These are phyloP conservation scores for Aspidoscelis tigris DNA, from an alignment of 2,113 vertebrate species.

Conservation along the genomic window DNA sequence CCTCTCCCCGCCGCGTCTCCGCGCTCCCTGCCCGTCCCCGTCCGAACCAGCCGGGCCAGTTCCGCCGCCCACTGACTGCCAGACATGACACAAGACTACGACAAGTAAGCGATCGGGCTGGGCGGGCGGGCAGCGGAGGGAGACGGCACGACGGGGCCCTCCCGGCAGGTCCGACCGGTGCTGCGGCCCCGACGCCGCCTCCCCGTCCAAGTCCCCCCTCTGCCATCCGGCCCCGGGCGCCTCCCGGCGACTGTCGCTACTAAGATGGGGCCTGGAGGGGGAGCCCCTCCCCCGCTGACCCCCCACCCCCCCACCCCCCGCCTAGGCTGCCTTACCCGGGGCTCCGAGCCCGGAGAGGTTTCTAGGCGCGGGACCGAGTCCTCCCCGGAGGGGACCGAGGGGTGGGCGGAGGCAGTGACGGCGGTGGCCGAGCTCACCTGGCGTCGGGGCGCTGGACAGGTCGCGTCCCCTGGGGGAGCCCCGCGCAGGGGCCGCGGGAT, in stretches of 20 bases:
- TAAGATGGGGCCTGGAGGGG: not conserved
- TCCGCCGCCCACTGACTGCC: slow-evolving; percentile 80
- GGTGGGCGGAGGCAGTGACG: not conserved
- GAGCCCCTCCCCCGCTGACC: not conserved
- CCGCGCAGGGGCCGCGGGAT: too few species aligned
- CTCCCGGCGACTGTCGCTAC: too few species aligned
- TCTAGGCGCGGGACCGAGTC: too few species aligned
- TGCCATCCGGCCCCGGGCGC: not conserved
- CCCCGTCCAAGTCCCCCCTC: not conserved
- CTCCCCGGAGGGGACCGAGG: not conserved
- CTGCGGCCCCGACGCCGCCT: slow-evolving; percentile 14
- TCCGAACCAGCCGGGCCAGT: slow-evolving; percentile 98
- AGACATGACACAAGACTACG: slow-evolving; percentile 98
- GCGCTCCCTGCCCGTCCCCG: slow-evolving; percentile 61
- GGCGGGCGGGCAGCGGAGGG: not conserved
- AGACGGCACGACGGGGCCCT: not conserved
- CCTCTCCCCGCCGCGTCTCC: slow-evolving; percentile 30
- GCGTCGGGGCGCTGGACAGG: too few species aligned
- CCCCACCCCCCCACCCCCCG: too few species aligned
- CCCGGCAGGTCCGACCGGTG: slow-evolving; percentile 53
- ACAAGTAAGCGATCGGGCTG: slow-evolving; percentile 87
- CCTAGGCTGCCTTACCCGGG: too few species aligned
- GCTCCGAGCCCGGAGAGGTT: not conserved
- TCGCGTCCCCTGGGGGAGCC: too few species aligned
- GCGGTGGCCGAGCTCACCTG: not conserved